Evolutionary conservation across 2,888 invertebrate genomes (phyloP).

Genomic region (Platycheirus albimanus): DNA sequence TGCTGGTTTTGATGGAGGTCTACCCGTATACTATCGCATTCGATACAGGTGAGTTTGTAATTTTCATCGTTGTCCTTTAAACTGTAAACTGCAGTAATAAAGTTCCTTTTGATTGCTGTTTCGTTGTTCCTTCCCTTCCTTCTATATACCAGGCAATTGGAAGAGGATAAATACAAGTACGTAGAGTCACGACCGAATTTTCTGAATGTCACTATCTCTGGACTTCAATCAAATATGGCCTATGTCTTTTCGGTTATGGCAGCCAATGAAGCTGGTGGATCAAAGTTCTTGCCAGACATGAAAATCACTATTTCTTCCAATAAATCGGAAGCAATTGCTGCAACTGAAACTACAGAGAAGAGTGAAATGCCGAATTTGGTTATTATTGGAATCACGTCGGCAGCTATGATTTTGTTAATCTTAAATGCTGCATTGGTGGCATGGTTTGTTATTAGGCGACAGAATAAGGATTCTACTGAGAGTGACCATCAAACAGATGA

Average conservation of each 20-base stretch:
- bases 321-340: slow-evolving; percentile 77
- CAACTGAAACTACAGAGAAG: slow-evolving; percentile 79
- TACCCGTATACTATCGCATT: slow-evolving; percentile 80
- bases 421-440: slow-evolving; percentile 80
- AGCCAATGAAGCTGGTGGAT: slow-evolving; percentile 80
- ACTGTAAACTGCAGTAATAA: not conserved
- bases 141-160: slow-evolving; percentile 73
- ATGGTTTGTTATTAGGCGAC: slow-evolving; percentile 81
- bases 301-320: slow-evolving; percentile 74
- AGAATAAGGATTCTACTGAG: slow-evolving; percentile 79
- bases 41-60: slow-evolving; percentile 75
- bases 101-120: slow-evolving; percentile 1
- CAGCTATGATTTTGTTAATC: slow-evolving; percentile 80
- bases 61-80: not conserved
- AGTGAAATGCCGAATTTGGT: slow-evolving; percentile 81
- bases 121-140: no score
- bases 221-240: slow-evolving; percentile 78
- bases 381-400: slow-evolving; percentile 81
- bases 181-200: slow-evolving; percentile 79
- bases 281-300: slow-evolving; percentile 80
- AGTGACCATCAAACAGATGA: slow-evolving; percentile 80
- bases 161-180: slow-evolving; percentile 80
- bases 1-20: slow-evolving; percentile 80
- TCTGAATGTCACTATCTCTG: slow-evolving; percentile 78
- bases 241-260: slow-evolving; percentile 81